Conservation (phyloP, 2,888 invertebrate genomes). For the Brenthis hecate region DNA sequence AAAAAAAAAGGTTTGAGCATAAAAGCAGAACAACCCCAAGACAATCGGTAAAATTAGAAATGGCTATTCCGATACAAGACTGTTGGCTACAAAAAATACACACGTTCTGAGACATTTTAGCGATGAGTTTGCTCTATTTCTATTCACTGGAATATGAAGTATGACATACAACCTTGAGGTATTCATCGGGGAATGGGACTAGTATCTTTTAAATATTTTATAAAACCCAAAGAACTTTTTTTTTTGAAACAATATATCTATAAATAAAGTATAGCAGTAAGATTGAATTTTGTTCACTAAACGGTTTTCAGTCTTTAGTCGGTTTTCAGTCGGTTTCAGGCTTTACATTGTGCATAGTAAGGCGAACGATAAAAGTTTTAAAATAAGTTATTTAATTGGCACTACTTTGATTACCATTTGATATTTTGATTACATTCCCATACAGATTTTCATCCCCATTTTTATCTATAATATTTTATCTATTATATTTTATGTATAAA, state of each 20-base stretch:
- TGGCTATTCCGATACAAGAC: not conserved
- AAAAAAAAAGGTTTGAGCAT: too few relatives aligned
- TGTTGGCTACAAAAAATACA: slow-evolving; percentile 2
- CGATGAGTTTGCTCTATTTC: slow-evolving; percentile 18
- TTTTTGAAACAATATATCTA: not conserved
- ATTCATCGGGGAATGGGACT: slow-evolving; percentile 13
- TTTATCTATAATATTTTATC: too few relatives aligned
- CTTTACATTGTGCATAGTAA: too few relatives aligned
- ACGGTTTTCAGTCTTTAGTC: too few relatives aligned
- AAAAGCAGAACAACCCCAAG: not conserved
- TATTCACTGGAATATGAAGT: slow-evolving; percentile 10
- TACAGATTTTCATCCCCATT: too few relatives aligned
- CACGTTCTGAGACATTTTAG: not conserved
- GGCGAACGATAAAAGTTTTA: too few relatives aligned
- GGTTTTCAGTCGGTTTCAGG: too few relatives aligned
- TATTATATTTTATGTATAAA: too few relatives aligned
- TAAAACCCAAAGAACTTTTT: not conserved
- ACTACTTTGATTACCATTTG: too few relatives aligned
- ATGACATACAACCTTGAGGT: slow-evolving; percentile 8
- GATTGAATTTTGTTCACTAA: not conserved
- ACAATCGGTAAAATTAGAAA: slow-evolving; percentile 1
- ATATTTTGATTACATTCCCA: too few relatives aligned
- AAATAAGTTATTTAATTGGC: too few relatives aligned
- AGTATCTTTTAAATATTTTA: slow-evolving; percentile 14
- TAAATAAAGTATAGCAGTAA: not conserved